phyloP scores from a whole-genome alignment of 2,888 invertebrate species.

The Osedax frankpressi region DNA sequence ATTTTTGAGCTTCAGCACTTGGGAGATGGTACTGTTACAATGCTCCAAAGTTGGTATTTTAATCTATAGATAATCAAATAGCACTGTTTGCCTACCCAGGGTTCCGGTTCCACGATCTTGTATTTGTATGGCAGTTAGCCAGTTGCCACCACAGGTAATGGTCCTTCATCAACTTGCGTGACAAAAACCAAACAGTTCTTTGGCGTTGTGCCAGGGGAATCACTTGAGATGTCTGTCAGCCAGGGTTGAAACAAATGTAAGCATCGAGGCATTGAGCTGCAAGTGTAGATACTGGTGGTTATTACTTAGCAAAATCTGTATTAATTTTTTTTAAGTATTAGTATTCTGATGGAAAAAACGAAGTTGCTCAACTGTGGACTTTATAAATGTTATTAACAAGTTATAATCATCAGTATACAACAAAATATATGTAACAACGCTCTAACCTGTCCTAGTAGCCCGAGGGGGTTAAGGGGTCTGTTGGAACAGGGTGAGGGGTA shows the following conservation, averaged over 20 bases:
- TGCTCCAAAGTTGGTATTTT: background rate
- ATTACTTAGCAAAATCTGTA: background rate
- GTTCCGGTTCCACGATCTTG: conserved; percentile 28
- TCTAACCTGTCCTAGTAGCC: too few relatives aligned
- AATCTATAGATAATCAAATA: background rate
- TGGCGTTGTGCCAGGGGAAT: conserved; percentile 29
- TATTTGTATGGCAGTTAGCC: conserved; percentile 31
- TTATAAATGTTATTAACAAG: background rate
- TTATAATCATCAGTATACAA: background rate
- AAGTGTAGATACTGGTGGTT: background rate
- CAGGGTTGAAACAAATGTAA: conserved; percentile 31
- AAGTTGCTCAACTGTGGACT: background rate
- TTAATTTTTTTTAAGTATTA: background rate
- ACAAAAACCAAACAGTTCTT: conserved; percentile 31
- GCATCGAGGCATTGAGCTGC: conserved; percentile 29
- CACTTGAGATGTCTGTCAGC: conserved; percentile 26
- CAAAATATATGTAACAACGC: background rate
- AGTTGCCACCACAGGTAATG: conserved; percentile 30
- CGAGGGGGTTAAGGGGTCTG: too few relatives aligned
- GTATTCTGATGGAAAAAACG: background rate
- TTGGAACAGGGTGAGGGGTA: background rate
- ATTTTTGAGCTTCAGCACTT: background rate
- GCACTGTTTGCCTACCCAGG: conserved; percentile 25
- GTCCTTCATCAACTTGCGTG: conserved; percentile 27
- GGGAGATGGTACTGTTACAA: background rate